Conservation (phyloP, 2,888 invertebrate species). For the Metellina segmentata region DNA sequence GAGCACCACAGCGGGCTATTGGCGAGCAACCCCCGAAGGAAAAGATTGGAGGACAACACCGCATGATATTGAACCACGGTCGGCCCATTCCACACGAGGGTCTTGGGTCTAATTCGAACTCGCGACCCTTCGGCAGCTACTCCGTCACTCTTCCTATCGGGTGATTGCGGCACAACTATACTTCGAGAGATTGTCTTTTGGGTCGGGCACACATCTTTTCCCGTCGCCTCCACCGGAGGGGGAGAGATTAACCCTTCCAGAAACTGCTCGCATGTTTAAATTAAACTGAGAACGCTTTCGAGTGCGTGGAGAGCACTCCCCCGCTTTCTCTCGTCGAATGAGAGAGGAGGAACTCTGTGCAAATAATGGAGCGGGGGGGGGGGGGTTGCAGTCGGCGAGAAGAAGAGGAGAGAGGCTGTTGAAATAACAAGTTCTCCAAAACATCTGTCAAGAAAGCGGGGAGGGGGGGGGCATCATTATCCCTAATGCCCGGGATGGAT, state of each 20-base stretch:
- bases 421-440: slow-evolving; percentile 75
- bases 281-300: slow-evolving; percentile 23
- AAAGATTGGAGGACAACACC: too few species aligned
- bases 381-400: neutral
- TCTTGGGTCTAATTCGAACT: too few species aligned
- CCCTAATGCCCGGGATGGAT: slow-evolving; percentile 72
- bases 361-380: slow-evolving; percentile 69
- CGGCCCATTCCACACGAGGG: too few species aligned
- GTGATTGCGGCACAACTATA: too few species aligned
- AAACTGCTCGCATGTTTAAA: slow-evolving; percentile 23
- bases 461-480: slow-evolving; percentile 68
- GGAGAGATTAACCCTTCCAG: neutral
- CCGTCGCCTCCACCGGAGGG: neutral
- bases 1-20: too few species aligned
- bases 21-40: too few species aligned
- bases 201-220: too few species aligned
- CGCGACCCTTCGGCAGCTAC: too few species aligned
- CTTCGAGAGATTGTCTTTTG: too few species aligned
- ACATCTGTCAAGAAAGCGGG: slow-evolving; percentile 72
- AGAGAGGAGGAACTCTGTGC: slow-evolving; percentile 41
- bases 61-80: too few species aligned
- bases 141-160: too few species aligned
- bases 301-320: neutral
- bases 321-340: slow-evolving; percentile 47
- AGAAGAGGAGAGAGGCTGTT: slow-evolving; percentile 67